Base-by-base conservation (phyloP, 2,888 invertebrate species). In the Stomorhina lunata region DNA sequence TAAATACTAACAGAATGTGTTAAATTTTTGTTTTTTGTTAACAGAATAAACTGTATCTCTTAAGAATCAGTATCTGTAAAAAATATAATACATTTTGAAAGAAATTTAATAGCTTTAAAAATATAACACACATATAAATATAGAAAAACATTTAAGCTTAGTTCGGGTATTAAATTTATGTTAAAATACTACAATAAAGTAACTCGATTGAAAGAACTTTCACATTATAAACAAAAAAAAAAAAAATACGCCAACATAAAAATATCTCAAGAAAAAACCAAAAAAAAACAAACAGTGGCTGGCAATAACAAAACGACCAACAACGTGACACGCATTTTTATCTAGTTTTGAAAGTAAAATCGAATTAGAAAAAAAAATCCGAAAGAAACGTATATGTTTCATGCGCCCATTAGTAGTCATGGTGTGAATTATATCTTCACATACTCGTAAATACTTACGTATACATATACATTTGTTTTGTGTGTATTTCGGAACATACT, bases 261-360 rank as follows among this genome's bases (percentile, higher is more conserved):
- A 66, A 20, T 15, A 61, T 34, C 4, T 37, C 2, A 17, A 37
- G 10, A 59, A 27, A 27, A 37, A 53, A 15, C 15, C 2, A 59
- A 71, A 48, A 22, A 4, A n/a, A 32, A 5, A 7, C 25, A 45
- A 76, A 59, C 66, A 63, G 43, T 69, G 45, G 63, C 61, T 63
- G 61, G 20, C 61, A 55, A 63, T 25, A 61, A 73, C 50, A 20
- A 80, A 80, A 68, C 29, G 53, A 32, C 29, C 22, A 63, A 32
- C 15, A 80, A 75, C 80, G 80, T 80, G 80, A 75, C 68, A 80
- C 73, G 80, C 80, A 80, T 80, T 40, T 68, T 53, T 34, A 68
- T 66, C 22, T 71, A 29, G 71, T 68, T 75, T 80, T 80, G 73
- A 80, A 80, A 80, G 80, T 80, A 80, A 75, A 80, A 80, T 68